A percentile compares a stretch with the other conserved stretches of the same genome.
phyloP scores from a whole-genome alignment of 2,797 vertebrate genomes.

The Fundulus diaphanus region DNA sequence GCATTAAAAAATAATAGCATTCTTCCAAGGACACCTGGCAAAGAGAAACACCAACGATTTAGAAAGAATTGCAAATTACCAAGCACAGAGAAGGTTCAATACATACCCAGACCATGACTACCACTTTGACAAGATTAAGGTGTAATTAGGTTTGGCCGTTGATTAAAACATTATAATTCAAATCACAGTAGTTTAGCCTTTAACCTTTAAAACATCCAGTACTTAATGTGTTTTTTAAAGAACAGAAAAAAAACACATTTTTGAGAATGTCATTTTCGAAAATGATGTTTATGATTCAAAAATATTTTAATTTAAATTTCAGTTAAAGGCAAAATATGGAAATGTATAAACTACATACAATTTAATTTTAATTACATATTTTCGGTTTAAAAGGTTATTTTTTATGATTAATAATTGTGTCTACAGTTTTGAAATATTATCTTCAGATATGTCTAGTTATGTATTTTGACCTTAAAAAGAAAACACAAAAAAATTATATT shows the following conservation, averaged over 20 bases:
- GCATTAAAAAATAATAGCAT: constrained; percentile 66
- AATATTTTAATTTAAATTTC: neutral
- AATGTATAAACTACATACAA: neutral
- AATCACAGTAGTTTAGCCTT: neutral
- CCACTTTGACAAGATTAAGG: neutral
- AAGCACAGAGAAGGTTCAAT: neutral
- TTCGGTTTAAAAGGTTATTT: neutral
- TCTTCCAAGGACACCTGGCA: constrained; percentile 35
- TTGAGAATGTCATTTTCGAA: neutral
- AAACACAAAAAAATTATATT: no score
- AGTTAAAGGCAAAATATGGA: neutral
- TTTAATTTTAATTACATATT: neutral
- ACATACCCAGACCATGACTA: neutral
- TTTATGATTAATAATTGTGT: no score
- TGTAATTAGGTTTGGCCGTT: neutral
- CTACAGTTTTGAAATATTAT: no score
- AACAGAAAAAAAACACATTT: no score
- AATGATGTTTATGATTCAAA: neutral
- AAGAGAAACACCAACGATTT: constrained; percentile 21
- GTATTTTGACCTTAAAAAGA: no score
- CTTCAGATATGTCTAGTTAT: neutral
- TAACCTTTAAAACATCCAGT: neutral
- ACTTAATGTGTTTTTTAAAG: neutral
- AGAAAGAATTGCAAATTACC: constrained; percentile 5
- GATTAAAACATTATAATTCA: neutral